Conservation (phyloP, 2,888 invertebrate genomes). For the Plutella xylostella region DNA sequence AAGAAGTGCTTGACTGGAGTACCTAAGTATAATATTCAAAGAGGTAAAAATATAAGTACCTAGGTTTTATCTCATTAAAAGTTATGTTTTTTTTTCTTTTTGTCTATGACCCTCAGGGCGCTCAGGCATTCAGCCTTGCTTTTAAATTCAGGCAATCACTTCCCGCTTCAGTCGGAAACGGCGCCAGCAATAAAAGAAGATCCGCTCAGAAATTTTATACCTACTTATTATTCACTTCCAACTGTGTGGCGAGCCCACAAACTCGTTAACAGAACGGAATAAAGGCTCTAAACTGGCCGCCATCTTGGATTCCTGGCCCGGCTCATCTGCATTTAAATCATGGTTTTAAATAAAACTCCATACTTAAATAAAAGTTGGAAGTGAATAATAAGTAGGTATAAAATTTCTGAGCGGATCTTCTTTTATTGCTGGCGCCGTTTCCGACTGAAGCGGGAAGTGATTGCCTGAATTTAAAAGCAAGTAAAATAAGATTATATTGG, state of each 20-base stretch:
- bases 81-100: not conserved
- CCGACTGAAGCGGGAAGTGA: not conserved
- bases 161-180: not conserved
- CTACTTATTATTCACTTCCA: constrained; percentile 13
- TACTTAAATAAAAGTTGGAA: constrained; percentile 29
- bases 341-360: constrained; percentile 46
- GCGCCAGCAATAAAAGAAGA: not conserved
- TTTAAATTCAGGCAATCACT: not conserved
- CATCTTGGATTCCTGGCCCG: not conserved
- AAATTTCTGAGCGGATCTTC: not conserved
- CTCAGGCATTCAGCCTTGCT: no score
- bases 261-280: not conserved
- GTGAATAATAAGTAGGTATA: not conserved
- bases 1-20: no score
- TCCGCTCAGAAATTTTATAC: not conserved
- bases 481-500: no score
- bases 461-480: not conserved
- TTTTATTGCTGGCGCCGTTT: not conserved
- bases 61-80: not conserved
- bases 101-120: no score
- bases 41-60: not conserved
- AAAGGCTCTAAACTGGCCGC: not conserved
- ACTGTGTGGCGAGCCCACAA: constrained; percentile 14
- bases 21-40: not conserved
- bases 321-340: constrained; percentile 57